Evolutionary conservation across 2,797 vertebrate genomes (phyloP).

Genomic region (Acropternis orthonyx): DNA sequence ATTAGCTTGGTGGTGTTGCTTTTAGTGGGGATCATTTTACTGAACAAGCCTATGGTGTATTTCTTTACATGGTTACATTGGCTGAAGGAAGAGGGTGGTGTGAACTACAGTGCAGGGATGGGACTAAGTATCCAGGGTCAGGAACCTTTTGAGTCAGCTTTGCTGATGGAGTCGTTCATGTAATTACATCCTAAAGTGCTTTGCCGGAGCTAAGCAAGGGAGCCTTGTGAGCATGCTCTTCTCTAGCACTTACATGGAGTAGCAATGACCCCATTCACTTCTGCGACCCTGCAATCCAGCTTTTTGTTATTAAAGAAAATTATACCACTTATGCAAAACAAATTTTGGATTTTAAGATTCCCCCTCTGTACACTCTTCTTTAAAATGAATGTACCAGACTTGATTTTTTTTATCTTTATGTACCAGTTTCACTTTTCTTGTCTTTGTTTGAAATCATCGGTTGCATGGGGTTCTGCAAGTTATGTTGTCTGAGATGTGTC

Average conservation of each 20-base stretch:
- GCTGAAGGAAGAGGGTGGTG: slow-evolving; percentile 12
- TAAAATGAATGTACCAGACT: background rate
- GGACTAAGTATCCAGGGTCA: slow-evolving; percentile 58
- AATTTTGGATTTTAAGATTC: slow-evolving; percentile 2
- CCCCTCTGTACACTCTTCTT: background rate
- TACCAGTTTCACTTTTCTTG: background rate
- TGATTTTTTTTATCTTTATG: background rate
- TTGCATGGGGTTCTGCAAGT: background rate
- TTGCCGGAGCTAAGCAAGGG: slow-evolving; percentile 6
- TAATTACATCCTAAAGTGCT: slow-evolving; percentile 68
- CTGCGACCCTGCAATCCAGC: background rate
- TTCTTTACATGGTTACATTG: background rate
- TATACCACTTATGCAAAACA: slow-evolving; percentile 1
- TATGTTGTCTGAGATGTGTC: background rate
- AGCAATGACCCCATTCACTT: slow-evolving; percentile 28
- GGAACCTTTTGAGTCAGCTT: slow-evolving; percentile 65
- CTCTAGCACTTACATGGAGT: slow-evolving; percentile 29
- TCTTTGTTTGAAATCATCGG: background rate
- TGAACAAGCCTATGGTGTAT: background rate
- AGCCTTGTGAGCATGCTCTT: slow-evolving; percentile 27
- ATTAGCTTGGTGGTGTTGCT: background rate
- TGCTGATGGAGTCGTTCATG: slow-evolving; percentile 68
- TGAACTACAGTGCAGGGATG: slow-evolving; percentile 12
- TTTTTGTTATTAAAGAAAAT: slow-evolving; percentile 44
- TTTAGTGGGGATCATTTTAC: background rate